Evolutionary conservation across 1,140 invertebrate genomes (phyloP), one percentile per base, ranked within the genome.

Genomic region (Asobara japonica): DNA sequence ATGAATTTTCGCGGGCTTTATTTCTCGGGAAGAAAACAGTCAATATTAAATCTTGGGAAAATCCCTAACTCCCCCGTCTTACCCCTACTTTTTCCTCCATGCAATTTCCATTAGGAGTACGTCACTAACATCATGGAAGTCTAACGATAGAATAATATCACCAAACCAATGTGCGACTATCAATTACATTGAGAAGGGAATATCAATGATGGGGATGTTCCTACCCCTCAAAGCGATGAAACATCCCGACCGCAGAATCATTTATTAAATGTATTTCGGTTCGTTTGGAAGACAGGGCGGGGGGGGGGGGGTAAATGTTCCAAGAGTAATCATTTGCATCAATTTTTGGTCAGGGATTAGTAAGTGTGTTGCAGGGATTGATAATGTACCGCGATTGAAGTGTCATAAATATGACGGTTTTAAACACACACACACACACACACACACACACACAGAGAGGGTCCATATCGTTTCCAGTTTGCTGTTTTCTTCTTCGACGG

Each of bases 141-240:
- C 31, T 82, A 84, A 82, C 77, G 75, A 73, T 75, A 61, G 80
- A 78, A 79, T 83, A 77, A 84, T 82, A 72, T 56, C 73, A 71
- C 77, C 74, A 65, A 79, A 78, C 79, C 69, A 76, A 70, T 68
- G 61, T 70, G 79, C 71, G 56, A 77, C 80, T 77, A 84, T 84
- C 77, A 84, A 84, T 84, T 84, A 82, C 45, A 56, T 69, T 48
- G 16, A 60, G 65, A 64, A 73, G 45, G 61, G 51, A 11, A 41
- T 29, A 41, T 48, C 22, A 45, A 38, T 31, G 27, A 71, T 73
- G 69, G 62, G 71, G 48, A n/a, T 16, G 60, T 33, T 11, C 69
- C 51, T 36, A 60, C 56, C 20, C 30, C 45, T 18, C 18, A 16
- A 38, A 64, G 36, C 64, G 65, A 48, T 72, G 29, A 25, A 22